Base-by-base conservation (phyloP, 2,888 invertebrate species). In the Archips crataeganus region DNA sequence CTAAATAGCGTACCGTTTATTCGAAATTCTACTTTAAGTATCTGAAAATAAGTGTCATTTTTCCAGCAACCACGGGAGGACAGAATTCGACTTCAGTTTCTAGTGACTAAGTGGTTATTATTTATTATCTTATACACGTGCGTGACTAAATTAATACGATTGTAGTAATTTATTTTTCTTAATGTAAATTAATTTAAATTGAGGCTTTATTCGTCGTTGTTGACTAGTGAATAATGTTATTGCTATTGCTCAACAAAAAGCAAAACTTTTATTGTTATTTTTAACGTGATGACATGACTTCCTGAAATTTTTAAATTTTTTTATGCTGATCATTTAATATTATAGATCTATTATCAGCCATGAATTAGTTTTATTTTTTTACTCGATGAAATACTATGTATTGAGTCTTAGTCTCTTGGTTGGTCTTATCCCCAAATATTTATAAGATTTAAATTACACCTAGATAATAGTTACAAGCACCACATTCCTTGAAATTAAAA, bases 161-260 rank as follows among this genome's bases (percentile, higher is more conserved):
- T 42, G 15, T 62, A 63, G 42, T 32, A 8, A 57, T 32, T 54
- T 54, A 54, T 42, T 62, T 62, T 42, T 9, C 34, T 11, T 42
- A 6, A 32, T 8, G 47, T 47, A 13, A 63, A 63, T 23, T 47
- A 13, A n/a, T 45, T 54, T 57, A 23, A 60, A 32, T 59, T 61
- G 47, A 47, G n/a, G 6, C 45, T 54, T 39, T 62, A 32, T 47
- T 57, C 36, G 34, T 66, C 45, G 32, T 73, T 69, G 73, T 73
- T 73, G 51, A 73, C 68, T 73, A 69, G 68, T 73, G 68, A 57
- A 59, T 68, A 73, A 68, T 54, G 59, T 45, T 60, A 57, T 60
- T 67, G 67, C 67, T 59, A 39, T 67, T 47, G 67, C 67, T 60
- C 59, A 68, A 45, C 34, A n/a, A 15, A 45, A 23, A 23, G 11